Conservation (phyloP, 2,113 vertebrate species). For the Suncus etruscus region DNA sequence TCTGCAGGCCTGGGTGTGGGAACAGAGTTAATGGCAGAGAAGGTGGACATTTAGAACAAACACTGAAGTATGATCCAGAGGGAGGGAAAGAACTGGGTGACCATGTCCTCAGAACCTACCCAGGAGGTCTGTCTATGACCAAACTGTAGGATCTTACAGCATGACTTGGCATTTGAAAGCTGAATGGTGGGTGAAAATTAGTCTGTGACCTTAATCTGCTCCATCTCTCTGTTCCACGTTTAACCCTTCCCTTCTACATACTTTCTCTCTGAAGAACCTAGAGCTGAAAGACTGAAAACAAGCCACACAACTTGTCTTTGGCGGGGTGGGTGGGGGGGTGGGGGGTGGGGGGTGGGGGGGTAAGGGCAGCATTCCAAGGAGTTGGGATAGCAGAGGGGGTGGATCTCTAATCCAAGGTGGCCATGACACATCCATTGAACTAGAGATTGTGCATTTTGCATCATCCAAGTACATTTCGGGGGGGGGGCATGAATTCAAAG, state of each 20-base stretch:
- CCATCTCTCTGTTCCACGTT: neutral
- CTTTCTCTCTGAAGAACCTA: neutral
- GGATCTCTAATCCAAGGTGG: neutral
- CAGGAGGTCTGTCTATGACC: rapidly evolving
- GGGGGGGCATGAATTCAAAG: conserved; percentile 17
- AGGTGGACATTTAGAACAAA: neutral
- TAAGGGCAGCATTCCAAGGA: neutral
- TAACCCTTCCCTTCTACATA: rapidly evolving
- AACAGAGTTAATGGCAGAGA: neutral
- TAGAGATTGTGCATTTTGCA: neutral
- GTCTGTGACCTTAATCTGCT: rapidly evolving
- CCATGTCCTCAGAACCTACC: rapidly evolving
- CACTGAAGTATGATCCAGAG: neutral
- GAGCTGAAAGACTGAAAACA: neutral
- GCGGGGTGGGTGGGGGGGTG: no score
- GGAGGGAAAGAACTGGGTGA: neutral
- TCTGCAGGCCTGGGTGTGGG: neutral
- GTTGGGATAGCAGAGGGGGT: neutral
- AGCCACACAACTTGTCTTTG: neutral
- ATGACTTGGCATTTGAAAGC: neutral
- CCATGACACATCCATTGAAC: neutral
- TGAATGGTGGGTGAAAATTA: neutral
- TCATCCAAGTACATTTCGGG: neutral
- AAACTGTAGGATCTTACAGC: neutral
- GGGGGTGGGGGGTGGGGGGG: no score